A percentile compares a stretch with the other conserved stretches of the same genome.
Conservation (phyloP, 2,888 invertebrate genomes). For the Linyphia triangularis region DNA sequence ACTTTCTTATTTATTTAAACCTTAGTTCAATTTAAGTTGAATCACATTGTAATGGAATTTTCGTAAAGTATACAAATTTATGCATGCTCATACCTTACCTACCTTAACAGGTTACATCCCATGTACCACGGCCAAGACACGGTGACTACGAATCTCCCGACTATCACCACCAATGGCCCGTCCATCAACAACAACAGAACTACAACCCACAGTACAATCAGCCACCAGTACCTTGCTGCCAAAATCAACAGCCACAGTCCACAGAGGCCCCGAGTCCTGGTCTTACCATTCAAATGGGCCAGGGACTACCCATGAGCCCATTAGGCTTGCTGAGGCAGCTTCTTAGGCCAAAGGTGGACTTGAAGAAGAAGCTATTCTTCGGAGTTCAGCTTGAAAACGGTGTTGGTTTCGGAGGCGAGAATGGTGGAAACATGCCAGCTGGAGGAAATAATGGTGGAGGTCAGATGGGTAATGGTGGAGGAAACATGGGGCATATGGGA, state of each 20-base stretch:
- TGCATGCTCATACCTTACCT: neutral
- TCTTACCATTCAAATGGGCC: slow-evolving; percentile 50
- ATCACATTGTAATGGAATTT: neutral
- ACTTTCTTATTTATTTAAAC: neutral
- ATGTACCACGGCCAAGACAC: slow-evolving; percentile 8
- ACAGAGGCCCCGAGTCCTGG: neutral
- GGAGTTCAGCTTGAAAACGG: slow-evolving; percentile 70
- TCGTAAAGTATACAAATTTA: neutral
- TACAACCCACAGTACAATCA: slow-evolving; percentile 8
- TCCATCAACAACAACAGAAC: neutral
- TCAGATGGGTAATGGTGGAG: neutral
- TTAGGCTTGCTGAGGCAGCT: slow-evolving; percentile 54
- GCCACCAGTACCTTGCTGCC: slow-evolving; percentile 1
- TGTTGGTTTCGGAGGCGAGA: slow-evolving; percentile 56
- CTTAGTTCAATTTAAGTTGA: neutral
- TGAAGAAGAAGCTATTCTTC: slow-evolving; percentile 69
- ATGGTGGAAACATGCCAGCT: neutral
- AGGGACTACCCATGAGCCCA: slow-evolving; percentile 49
- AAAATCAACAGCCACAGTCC: neutral
- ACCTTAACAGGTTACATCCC: slow-evolving; percentile 10
- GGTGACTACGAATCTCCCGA: slow-evolving; percentile 7
- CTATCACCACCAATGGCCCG: slow-evolving; percentile 3
- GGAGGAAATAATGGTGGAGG: neutral
- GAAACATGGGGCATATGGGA: slow-evolving; percentile 13
- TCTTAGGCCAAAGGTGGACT: slow-evolving; percentile 56